Evolutionary conservation across 2,888 invertebrate genomes (phyloP).

Genomic region (Dilophus febrilis): DNA sequence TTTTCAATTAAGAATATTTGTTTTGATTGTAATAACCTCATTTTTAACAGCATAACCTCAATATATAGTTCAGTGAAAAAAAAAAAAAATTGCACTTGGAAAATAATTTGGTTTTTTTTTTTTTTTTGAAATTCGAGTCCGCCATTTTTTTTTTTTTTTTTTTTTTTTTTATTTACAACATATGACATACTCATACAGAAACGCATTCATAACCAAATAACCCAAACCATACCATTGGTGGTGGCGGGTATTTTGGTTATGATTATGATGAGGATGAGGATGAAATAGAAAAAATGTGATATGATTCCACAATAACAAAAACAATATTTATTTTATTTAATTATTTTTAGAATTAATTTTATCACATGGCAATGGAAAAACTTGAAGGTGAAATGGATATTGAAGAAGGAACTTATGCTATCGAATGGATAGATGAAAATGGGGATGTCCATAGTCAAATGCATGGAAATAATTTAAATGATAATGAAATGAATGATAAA

Average conservation of each 20-base stretch:
- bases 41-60: conserved; percentile 6
- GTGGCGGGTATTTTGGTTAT: too few relatives aligned
- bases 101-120: background rate
- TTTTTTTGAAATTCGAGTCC: background rate
- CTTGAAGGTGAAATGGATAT: background rate
- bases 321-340: background rate
- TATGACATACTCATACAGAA: too few relatives aligned
- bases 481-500: background rate
- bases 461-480: background rate
- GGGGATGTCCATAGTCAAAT: background rate
- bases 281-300: background rate
- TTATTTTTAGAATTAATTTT: background rate
- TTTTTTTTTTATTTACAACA: too few relatives aligned
- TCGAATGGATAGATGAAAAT: background rate
- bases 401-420: background rate
- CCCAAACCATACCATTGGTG: too few relatives aligned
- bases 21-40: conserved; percentile 3
- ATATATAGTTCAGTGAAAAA: too few relatives aligned
- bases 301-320: background rate
- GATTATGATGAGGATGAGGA: background rate
- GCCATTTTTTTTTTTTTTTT: background rate
- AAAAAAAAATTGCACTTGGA: too few relatives aligned
- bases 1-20: too few relatives aligned
- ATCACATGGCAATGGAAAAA: background rate
- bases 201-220: too few relatives aligned